Conservation (phyloP, 37 sponge, comb jelly and placozoan species). For the Eunapius fragilis region DNA sequence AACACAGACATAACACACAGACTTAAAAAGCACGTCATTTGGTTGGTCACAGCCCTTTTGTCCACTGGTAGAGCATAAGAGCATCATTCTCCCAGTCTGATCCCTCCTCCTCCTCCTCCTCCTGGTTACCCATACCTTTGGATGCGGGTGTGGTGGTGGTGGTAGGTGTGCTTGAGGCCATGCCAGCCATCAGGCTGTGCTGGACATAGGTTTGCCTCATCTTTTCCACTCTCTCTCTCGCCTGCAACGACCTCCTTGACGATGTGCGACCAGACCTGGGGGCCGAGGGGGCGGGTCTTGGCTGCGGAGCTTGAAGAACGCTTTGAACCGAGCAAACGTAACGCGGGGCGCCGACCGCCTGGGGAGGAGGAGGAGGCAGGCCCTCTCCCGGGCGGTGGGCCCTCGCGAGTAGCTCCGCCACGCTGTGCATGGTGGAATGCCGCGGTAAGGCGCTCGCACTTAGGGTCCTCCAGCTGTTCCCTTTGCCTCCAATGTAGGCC, state of each 20-base stretch:
- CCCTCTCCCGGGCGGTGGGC: not conserved
- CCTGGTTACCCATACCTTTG: no score
- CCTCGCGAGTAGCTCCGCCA: slow-evolving; percentile 34
- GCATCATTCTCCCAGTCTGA: slow-evolving; percentile 54
- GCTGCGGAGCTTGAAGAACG: not conserved
- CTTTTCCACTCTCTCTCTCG: slow-evolving; percentile 59
- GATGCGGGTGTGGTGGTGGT: slow-evolving; percentile 11
- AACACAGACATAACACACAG: no score
- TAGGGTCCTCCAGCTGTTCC: slow-evolving; percentile 91
- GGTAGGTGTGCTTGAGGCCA: not conserved
- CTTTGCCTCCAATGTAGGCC: slow-evolving; percentile 89
- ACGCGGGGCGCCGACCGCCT: no score
- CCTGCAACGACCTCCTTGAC: slow-evolving; percentile 66
- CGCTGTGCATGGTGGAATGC: slow-evolving; percentile 38
- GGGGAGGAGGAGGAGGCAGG: no score
- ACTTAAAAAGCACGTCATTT: no score
- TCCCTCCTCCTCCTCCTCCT: slow-evolving; percentile 42
- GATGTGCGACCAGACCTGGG: not conserved
- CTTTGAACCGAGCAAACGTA: no score
- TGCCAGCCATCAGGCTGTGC: not conserved
- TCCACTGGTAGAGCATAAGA: slow-evolving; percentile 83
- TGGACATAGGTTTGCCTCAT: slow-evolving; percentile 67
- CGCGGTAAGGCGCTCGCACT: slow-evolving; percentile 50
- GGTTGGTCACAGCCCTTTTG: slow-evolving; percentile 62
- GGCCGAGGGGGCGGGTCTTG: not conserved